Base-by-base conservation (phyloP, 2,797 vertebrate species). In the Moxostoma hubbsi region DNA sequence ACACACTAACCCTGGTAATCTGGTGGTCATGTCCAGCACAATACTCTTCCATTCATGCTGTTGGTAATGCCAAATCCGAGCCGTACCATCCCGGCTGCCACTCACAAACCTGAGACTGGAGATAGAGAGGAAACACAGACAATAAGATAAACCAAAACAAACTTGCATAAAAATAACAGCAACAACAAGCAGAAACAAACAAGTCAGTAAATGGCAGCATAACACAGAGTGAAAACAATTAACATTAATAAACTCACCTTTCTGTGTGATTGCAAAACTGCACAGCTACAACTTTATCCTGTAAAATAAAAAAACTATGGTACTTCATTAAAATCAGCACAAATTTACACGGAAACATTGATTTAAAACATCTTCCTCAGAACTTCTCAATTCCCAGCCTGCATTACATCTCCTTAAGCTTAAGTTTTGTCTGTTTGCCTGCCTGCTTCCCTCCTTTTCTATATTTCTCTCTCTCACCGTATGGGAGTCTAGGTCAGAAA, bases 221-320 rank as follows among this genome's bases (percentile, higher is more conserved):
- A 18, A 13, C 11, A n/a, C 43, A 11, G 6, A 49, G 1, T 11
- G 0, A 6, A 2, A 58, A 36, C 10, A 12, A 12, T 9, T 65
- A 13, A 64, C 9, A n/a, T 10, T 7, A 24, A 12, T 18, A 8
- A 55, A 16, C 93, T 94, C 90, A 99, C 98, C 97, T 95, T 90
- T 98, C 97, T 45, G 94, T 95, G 18, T 95, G 98, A 93, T 99
- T 98, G 93, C 96, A 97, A 84, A 99, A 99, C 90, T 99, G 98
- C 86, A 99, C 95, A 4, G 97, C 96, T 1, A 98, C 95, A 75
- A 99, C 97, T 93, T 99, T 99, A 89, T 99, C 98, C 98, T 99
- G 84, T 83, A 91, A 36, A 36, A 36, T 88, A 66, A 43, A 89
- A 54, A 81, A 69, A 82, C 24, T 4, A 86, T 36, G 36, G 36